Evolutionary conservation across 1,140 invertebrate genomes (phyloP), one percentile per base, ranked within the genome.

Genomic region (Pararge aegeria): DNA sequence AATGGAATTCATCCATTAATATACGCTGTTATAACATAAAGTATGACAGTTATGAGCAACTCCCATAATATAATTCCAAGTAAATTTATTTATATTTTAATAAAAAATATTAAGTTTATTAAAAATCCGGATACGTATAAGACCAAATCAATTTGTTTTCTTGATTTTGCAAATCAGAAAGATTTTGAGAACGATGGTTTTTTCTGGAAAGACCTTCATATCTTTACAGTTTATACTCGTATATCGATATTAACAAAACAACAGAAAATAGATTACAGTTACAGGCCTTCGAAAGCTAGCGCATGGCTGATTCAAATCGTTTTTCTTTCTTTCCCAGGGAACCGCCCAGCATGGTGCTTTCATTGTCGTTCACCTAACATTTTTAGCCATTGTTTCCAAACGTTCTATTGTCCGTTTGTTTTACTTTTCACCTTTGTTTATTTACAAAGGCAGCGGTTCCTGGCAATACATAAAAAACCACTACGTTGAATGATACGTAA

Each of bases 281-380:
- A 40, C 38, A 40, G 38, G 55, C 51, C 34, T 21, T 52, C 27
- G 51, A 58, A 38, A 34, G 34, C 20, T 46, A 37, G 46, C 44
- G 62, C 65, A 60, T 60, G 37, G 63, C 61, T 37, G 58, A 56
- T 71, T 71, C 66, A 40, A 66, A 73, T 73, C 63, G 55, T 70
- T 70, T 73, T 77, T 67, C 59, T 73, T 68, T 61, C 64, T 75
- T 70, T 73, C 49, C 65, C 65, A 71, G 70, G 70, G 71, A 73
- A 66, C 78, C 73, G 66, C 58, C 61, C 52, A 69, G 73, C 75
- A 74, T 73, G 58, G 64, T 61, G 68, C 69, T 73, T 75, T 75
- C 70, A 74, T 64, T 66, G 67, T 70, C 52, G 51, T 57, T 40
- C 34, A 37, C 13, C 1, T 40, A 40, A 61, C 71, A 70, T 62